A percentile compares a stretch with the other conserved stretches of the same genome.
phyloP scores from a whole-genome alignment of 2,888 invertebrate genomes.

The Cantharis lateralis region DNA sequence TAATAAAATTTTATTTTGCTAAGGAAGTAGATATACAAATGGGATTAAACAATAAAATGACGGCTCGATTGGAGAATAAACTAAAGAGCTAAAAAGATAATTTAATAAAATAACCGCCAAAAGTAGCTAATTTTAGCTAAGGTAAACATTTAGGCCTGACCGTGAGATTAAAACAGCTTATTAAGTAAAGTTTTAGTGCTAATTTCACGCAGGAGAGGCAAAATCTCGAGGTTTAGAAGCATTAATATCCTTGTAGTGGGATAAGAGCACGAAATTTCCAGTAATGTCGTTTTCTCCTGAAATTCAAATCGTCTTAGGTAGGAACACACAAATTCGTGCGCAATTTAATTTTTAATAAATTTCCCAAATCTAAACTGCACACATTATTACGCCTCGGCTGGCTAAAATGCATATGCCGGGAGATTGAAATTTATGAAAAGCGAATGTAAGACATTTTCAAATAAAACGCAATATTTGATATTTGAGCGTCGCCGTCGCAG shows the following conservation, averaged over 20 bases:
- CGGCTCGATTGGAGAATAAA: not conserved
- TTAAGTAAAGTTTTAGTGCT: slow-evolving; percentile 42
- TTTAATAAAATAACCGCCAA: slow-evolving; percentile 26
- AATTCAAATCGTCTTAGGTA: slow-evolving; percentile 20
- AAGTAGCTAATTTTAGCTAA: slow-evolving; percentile 31
- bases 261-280: slow-evolving; percentile 27
- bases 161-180: slow-evolving; percentile 43
- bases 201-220: slow-evolving; percentile 39
- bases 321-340: slow-evolving; percentile 2
- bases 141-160: slow-evolving; percentile 37
- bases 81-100: slow-evolving; percentile 7
- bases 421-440: slow-evolving; percentile 8
- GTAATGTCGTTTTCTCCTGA: slow-evolving; percentile 26
- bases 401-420: not conserved
- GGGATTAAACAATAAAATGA: not conserved
- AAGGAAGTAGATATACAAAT: not conserved
- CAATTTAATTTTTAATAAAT: slow-evolving; percentile 17
- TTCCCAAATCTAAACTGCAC: not conserved
- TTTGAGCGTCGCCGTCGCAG: slow-evolving; percentile 1
- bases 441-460: slow-evolving; percentile 9
- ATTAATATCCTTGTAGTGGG: slow-evolving; percentile 30
- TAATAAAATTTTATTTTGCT: not conserved
- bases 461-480: slow-evolving; percentile 9
- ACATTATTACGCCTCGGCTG: not conserved
- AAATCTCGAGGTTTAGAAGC: slow-evolving; percentile 31